Percentiles rank a stretch among this genome's conserved stretches.
Conservation (phyloP, 1,140 invertebrate species). For the Arion vulgaris region DNA sequence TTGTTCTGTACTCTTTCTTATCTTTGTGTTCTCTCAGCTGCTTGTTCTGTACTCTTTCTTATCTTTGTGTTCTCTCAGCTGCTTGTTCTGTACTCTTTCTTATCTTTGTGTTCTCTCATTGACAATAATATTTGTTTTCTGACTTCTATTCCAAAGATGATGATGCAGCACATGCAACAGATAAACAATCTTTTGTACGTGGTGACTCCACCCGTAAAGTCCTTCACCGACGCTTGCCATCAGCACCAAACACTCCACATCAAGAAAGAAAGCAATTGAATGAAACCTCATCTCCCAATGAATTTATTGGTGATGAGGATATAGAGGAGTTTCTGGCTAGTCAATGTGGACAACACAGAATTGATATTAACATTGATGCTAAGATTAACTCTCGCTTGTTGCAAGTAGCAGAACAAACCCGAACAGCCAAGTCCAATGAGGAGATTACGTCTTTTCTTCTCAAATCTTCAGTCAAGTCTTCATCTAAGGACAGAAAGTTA, state of each 20-base stretch:
- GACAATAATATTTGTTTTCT: no score
- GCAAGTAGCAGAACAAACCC: constrained; percentile 36
- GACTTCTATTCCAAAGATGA: not conserved
- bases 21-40: no score
- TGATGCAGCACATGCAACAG: not conserved
- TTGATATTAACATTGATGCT: constrained; percentile 42
- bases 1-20: no score
- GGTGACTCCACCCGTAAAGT: constrained; percentile 62
- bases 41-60: no score
- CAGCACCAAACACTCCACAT: constrained; percentile 60
- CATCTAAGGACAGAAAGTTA: constrained; percentile 54
- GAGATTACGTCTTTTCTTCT: constrained; percentile 34
- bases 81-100: no score
- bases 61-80: no score
- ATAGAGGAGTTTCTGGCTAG: constrained; percentile 2
- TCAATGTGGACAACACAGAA: constrained; percentile 22
- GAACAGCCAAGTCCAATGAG: constrained; percentile 39
- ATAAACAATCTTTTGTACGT: constrained; percentile 56
- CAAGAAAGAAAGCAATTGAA: constrained; percentile 38
- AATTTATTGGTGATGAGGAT: constrained; percentile 14
- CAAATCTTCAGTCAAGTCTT: constrained; percentile 48
- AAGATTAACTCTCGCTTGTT: constrained; percentile 41
- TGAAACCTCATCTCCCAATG: constrained; percentile 34
- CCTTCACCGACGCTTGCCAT: constrained; percentile 58
- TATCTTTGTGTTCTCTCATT: no score